Conservation (phyloP, 2,797 vertebrate species). For the Thalassophryne amazonica region DNA sequence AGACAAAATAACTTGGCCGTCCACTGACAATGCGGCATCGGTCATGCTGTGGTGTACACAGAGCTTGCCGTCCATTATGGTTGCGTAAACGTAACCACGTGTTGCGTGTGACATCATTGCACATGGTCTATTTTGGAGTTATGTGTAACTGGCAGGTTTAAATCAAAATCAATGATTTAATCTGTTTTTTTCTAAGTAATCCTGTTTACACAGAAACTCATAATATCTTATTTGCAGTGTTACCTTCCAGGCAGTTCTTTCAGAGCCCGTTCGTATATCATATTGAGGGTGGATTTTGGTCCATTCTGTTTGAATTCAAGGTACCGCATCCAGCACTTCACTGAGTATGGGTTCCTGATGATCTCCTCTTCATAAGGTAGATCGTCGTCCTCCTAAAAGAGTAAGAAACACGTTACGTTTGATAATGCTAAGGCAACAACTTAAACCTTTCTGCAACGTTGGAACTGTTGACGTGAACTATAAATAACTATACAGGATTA, state of each 20-base stretch:
- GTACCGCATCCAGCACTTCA: conserved; percentile 95
- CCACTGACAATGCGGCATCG: too few species aligned
- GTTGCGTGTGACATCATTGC: too few species aligned
- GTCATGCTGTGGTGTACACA: too few species aligned
- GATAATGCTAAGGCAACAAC: neutral
- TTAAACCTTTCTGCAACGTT: neutral
- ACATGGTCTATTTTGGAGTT: too few species aligned
- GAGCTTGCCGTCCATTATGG: too few species aligned
- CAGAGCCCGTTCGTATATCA: conserved; percentile 90
- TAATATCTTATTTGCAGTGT: neutral
- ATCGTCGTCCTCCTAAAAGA: conserved; percentile 88
- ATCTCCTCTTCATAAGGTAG: conserved; percentile 94
- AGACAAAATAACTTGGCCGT: too few species aligned
- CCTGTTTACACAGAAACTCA: too few species aligned
- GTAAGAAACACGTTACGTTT: neutral
- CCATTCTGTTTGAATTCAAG: conserved; percentile 88
- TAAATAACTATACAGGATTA: neutral
- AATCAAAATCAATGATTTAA: too few species aligned
- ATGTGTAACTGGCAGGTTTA: too few species aligned
- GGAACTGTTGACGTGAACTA: neutral
- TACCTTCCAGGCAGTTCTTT: conserved; percentile 93
- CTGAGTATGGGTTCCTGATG: conserved; percentile 91
- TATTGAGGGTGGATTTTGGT: conserved; percentile 80
- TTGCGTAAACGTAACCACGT: too few species aligned
- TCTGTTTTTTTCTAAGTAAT: too few species aligned